Evolutionary conservation across 2,113 vertebrate species (phyloP).

Genomic region (Hirundichthys speculiger): DNA sequence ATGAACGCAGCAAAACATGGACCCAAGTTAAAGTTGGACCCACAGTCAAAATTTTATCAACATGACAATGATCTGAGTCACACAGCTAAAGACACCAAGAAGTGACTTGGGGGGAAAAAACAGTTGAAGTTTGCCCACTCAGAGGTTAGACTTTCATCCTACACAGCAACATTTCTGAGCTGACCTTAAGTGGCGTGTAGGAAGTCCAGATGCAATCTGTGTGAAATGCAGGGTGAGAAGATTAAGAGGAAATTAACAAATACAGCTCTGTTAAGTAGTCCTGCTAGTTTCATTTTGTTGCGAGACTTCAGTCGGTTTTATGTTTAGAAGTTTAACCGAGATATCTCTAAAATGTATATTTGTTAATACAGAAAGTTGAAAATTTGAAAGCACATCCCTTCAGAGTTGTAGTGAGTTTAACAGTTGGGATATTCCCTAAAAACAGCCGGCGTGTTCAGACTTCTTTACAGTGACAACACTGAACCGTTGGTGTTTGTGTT

Average conservation of each 20-base stretch:
- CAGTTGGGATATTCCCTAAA: not conserved
- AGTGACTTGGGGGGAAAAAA: not conserved
- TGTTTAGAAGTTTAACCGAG: not conserved
- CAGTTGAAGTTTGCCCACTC: conserved; percentile 8
- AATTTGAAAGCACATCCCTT: too few relatives aligned
- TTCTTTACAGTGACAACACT: conserved; percentile 12
- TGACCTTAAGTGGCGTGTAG: conserved; percentile 48
- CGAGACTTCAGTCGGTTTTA: too few relatives aligned
- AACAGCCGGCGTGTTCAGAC: not conserved
- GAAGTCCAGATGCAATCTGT: conserved; percentile 22
- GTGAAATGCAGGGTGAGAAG: not conserved
- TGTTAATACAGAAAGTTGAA: too few relatives aligned
- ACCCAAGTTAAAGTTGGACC: conserved; percentile 5
- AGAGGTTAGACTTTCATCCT: conserved; percentile 44
- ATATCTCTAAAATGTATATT: too few relatives aligned
- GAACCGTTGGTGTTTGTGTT: conserved; percentile 57
- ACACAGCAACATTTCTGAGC: conserved; percentile 25
- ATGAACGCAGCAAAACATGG: not conserved
- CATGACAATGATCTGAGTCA: conserved; percentile 1
- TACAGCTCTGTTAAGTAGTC: not conserved
- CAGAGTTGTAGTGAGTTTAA: not conserved
- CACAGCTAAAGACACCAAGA: conserved; percentile 1
- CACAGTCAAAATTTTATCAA: conserved; percentile 12
- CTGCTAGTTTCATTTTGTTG: not conserved
- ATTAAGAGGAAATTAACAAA: conserved; percentile 23